A percentile compares a stretch with the other conserved stretches of the same genome.
Evolutionary conservation across 2,797 vertebrate genomes (phyloP).

Genomic region (Darevskia mixta): DNA sequence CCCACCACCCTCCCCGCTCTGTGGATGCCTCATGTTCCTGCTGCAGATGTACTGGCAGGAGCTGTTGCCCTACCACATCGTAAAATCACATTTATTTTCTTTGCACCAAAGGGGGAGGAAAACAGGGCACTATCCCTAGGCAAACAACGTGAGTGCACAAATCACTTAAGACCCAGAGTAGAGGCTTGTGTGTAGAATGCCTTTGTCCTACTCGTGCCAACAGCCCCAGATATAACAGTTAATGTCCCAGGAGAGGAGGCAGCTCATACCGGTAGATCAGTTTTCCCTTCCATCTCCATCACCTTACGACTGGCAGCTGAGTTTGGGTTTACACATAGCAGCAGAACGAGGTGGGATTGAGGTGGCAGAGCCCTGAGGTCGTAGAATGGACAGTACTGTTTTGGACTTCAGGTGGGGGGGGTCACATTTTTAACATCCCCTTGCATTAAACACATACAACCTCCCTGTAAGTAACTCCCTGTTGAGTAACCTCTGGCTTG

Average conservation of each 20-base stretch:
- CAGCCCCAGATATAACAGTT: neutral
- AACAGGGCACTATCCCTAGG: neutral
- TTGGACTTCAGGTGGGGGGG: too few relatives aligned
- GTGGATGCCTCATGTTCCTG: neutral
- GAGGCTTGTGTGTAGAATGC: neutral
- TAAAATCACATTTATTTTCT: slow-evolving; percentile 32
- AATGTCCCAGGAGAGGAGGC: neutral
- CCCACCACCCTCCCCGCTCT: neutral
- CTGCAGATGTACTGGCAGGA: slow-evolving; percentile 24
- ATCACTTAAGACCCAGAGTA: neutral
- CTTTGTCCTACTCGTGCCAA: neutral
- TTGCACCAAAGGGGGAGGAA: neutral
- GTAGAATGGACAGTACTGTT: neutral
- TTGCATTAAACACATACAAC: neutral
- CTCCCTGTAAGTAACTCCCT: neutral
- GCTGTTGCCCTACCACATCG: neutral
- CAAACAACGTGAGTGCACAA: too few relatives aligned
- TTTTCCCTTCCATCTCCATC: neutral
- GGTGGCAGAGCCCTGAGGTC: neutral
- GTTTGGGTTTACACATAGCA: neutral
- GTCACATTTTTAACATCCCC: too few relatives aligned
- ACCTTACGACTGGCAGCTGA: neutral
- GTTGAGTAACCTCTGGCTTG: too few relatives aligned
- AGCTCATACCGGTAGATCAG: too few relatives aligned
- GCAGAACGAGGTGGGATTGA: neutral